Percentiles rank a stretch among this genome's conserved stretches.
Conservation (phyloP, 1,140 invertebrate species). For the Euura lappo region DNA sequence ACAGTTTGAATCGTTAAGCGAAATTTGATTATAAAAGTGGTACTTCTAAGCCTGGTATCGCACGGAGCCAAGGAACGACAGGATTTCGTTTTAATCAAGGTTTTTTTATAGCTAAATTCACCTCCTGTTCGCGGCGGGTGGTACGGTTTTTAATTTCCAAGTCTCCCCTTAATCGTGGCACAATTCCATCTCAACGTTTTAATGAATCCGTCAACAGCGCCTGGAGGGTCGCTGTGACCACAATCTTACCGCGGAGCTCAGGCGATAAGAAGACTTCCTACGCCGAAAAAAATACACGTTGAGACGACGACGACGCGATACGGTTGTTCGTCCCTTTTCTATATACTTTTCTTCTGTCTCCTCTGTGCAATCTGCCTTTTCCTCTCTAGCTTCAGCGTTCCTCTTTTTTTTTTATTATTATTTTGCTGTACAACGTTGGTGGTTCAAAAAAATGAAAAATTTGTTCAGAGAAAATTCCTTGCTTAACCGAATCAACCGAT, state of each 20-base stretch:
- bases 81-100: background rate
- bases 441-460: too few species aligned
- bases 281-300: constrained; percentile 27
- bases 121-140: constrained; percentile 4
- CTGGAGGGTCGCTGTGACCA: constrained; percentile 24
- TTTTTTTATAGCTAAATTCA: background rate
- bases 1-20: background rate
- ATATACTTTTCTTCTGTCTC: background rate
- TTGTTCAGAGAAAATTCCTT: too few species aligned
- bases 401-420: background rate
- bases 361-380: background rate
- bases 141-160: constrained; percentile 31
- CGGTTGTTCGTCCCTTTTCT: background rate
- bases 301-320: background rate
- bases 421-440: too few species aligned
- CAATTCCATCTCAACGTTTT: constrained; percentile 50
- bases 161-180: constrained; percentile 44
- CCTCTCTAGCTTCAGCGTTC: background rate
- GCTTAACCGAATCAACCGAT: too few species aligned
- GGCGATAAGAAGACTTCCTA: constrained; percentile 39
- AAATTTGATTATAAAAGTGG: too few species aligned
- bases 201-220: constrained; percentile 53
- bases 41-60: background rate
- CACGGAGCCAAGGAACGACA: background rate
- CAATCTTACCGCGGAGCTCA: constrained; percentile 41